Conservation (phyloP, 2,113 vertebrate species). For the Mus musculus region DNA sequence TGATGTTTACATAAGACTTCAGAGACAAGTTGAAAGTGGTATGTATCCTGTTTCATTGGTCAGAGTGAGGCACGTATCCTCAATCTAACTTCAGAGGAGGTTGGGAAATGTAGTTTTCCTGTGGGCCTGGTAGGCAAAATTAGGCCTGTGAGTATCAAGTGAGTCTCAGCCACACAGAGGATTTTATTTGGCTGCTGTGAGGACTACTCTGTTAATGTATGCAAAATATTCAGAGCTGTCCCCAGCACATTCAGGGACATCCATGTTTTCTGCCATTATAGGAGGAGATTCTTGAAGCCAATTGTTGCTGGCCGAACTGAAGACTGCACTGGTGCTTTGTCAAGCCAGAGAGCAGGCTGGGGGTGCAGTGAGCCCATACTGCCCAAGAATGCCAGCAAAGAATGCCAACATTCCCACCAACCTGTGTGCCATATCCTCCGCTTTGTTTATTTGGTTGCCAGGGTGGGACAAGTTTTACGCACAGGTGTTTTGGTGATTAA, state of each 20-base stretch:
- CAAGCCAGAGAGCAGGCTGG: conserved; percentile 64
- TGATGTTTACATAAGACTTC: neutral
- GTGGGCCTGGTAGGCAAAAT: neutral
- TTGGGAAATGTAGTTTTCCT: conserved; percentile 44
- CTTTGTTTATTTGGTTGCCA: conserved; percentile 72
- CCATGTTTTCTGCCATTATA: neutral
- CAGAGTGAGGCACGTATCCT: neutral
- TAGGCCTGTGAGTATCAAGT: neutral
- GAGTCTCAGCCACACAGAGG: neutral
- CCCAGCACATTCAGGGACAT: neutral
- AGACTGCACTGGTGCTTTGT: conserved; percentile 25
- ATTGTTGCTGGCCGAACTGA: conserved; percentile 50
- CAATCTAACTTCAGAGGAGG: neutral
- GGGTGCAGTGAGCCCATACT: conserved; percentile 35
- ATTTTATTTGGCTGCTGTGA: conserved; percentile 22
- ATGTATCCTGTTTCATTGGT: neutral
- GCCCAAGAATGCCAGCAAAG: conserved; percentile 58
- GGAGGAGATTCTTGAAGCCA: conserved; percentile 42
- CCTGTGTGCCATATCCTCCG: conserved; percentile 27
- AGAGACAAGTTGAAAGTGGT: neutral
- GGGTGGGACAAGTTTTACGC: conserved; percentile 65
- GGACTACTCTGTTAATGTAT: neutral
- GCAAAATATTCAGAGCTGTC: neutral
- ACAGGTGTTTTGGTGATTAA: conserved; percentile 81
- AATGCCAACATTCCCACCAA: neutral